Conservation (phyloP, 2,113 vertebrate genomes). For the Anolis carolinensis region DNA sequence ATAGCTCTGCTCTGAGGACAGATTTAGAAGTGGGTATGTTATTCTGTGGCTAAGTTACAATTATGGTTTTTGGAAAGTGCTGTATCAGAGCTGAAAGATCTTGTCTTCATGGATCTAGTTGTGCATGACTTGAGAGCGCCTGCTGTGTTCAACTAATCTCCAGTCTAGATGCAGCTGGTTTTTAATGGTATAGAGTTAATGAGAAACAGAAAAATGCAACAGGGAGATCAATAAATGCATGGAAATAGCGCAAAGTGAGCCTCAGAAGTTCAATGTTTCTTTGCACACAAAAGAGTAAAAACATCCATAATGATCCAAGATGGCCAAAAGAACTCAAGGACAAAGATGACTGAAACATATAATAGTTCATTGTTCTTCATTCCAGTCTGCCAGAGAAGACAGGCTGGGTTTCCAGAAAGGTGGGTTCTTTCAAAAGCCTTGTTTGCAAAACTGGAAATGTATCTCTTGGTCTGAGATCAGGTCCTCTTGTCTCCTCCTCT, state of each 20-base stretch:
- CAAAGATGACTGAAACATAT: not conserved
- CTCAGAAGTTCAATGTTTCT: not conserved
- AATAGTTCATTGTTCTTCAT: not conserved
- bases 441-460: not conserved
- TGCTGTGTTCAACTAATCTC: not conserved
- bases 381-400: not conserved
- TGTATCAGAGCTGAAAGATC: not conserved
- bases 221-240: not conserved
- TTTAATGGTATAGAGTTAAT: not conserved
- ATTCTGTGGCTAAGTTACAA: conserved; percentile 39
- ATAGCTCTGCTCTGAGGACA: conserved; percentile 34
- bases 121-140: conserved; percentile 25
- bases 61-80: conserved; percentile 27
- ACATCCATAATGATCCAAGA: too few species aligned
- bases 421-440: not conserved
- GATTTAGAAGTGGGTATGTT: conserved; percentile 48
- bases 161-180: conserved; percentile 18
- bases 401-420: not conserved
- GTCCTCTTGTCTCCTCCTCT: not conserved
- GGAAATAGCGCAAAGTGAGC: conserved; percentile 18
- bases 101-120: conserved; percentile 6
- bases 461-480: not conserved
- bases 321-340: not conserved
- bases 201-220: conserved; percentile 28
- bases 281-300: not conserved